Evolutionary conservation across 2,797 vertebrate species (phyloP).

Genomic region (Xenops minutus): DNA sequence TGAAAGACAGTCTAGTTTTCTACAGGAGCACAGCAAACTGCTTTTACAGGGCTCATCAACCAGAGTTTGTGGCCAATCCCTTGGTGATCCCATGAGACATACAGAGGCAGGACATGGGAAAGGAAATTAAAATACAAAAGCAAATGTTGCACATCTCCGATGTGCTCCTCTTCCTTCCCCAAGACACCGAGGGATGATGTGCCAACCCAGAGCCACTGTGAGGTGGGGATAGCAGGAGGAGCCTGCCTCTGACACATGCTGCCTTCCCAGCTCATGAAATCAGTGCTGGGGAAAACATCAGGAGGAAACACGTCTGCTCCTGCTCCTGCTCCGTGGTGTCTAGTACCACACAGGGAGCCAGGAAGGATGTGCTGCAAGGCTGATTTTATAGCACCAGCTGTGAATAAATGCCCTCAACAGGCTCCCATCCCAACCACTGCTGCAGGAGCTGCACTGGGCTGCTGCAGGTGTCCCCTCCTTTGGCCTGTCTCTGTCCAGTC

Average conservation of each 20-base stretch:
- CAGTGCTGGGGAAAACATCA: not conserved
- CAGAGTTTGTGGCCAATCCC: conserved; percentile 6
- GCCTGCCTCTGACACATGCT: not conserved
- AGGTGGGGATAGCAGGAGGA: not conserved
- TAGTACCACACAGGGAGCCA: not conserved
- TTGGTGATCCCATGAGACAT: not conserved
- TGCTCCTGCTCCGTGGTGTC: not conserved
- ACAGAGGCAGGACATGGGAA: not conserved
- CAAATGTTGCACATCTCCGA: not conserved
- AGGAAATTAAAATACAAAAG: conserved; percentile 3
- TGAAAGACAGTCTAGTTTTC: conserved; percentile 21
- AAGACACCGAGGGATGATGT: not conserved
- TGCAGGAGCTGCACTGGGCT: not conserved
- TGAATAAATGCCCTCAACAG: not conserved
- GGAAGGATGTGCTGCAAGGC: not conserved
- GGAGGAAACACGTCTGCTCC: not conserved
- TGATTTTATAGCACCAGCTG: not conserved
- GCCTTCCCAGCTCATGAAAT: not conserved
- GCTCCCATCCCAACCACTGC: not conserved
- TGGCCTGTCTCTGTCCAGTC: accelerated
- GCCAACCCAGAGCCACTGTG: not conserved
- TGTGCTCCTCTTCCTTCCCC: not conserved
- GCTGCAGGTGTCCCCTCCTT: not conserved
- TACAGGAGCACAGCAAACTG: not conserved
- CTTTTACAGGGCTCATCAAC: conserved; percentile 24